phyloP scores from a whole-genome alignment of 2,888 invertebrate genomes.

The Amiota minor region DNA sequence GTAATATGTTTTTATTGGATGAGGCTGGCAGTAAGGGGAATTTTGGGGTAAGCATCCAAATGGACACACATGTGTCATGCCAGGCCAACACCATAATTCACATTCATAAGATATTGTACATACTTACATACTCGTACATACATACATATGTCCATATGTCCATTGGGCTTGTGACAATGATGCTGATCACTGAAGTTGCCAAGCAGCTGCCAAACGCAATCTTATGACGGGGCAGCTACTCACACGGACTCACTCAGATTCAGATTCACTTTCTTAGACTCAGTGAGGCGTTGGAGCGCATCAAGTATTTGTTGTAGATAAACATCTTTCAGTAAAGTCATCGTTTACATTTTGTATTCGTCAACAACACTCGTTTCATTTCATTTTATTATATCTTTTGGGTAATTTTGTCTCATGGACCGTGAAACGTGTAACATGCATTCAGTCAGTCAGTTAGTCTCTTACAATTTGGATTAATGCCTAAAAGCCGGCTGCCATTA shows the following conservation, averaged over 20 bases:
- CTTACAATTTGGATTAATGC: neutral
- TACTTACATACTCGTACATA: neutral
- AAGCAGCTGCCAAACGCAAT: neutral
- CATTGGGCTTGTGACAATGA: neutral
- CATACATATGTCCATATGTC: neutral
- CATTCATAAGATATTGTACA: neutral
- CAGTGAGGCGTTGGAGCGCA: too few relatives aligned
- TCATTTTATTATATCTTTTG: too few relatives aligned
- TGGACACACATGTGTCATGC: slow-evolving; percentile 18
- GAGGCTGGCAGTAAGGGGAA: neutral
- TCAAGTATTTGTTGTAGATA: too few relatives aligned
- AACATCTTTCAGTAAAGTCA: too few relatives aligned
- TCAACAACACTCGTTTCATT: too few relatives aligned
- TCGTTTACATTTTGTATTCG: too few relatives aligned
- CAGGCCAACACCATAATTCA: slow-evolving; percentile 13
- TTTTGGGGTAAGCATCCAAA: neutral
- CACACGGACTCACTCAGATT: too few relatives aligned
- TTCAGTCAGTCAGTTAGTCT: too few relatives aligned
- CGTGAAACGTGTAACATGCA: neutral
- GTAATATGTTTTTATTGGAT: neutral
- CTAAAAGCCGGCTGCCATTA: neutral
- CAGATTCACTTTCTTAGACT: too few relatives aligned
- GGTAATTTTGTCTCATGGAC: neutral
- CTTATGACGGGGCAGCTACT: too few relatives aligned
- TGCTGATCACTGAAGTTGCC: neutral